Evolutionary conservation across 2,797 vertebrate species (phyloP).

Genomic region (Sitta carolinensis): DNA sequence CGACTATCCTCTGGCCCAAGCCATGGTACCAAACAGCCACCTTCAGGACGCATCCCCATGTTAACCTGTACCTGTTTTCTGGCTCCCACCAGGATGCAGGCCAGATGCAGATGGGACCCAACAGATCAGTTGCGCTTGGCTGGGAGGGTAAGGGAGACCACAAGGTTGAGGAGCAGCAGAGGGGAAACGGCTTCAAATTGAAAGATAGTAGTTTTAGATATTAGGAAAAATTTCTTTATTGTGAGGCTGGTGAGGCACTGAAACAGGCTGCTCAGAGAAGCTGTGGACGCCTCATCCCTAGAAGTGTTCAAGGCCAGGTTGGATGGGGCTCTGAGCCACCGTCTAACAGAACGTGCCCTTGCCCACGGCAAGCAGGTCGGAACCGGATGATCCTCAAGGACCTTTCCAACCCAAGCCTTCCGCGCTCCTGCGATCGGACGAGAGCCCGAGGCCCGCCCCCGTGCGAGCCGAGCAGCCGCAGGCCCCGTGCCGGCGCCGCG

Average conservation of each 20-base stretch:
- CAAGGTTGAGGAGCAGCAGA: neutral
- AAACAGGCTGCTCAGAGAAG: neutral
- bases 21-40: neutral
- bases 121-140: rapidly evolving
- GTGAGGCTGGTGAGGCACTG: neutral
- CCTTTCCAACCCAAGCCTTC: neutral
- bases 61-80: neutral
- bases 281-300: neutral
- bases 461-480: too few relatives aligned
- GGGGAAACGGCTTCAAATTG: neutral
- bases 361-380: neutral
- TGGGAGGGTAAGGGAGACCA: neutral
- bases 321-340: neutral
- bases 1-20: neutral
- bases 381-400: neutral
- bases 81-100: neutral
- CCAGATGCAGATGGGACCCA: neutral
- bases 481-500: too few relatives aligned
- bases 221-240: neutral
- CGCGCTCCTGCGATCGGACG: neutral
- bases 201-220: rapidly evolving
- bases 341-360: too few relatives aligned
- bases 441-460: too few relatives aligned
- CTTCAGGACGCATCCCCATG: rapidly evolving
- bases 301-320: neutral